Percentiles rank a stretch among this genome's conserved stretches.
Conservation (phyloP, 2,888 invertebrate genomes). For the Bombylius discolor region DNA sequence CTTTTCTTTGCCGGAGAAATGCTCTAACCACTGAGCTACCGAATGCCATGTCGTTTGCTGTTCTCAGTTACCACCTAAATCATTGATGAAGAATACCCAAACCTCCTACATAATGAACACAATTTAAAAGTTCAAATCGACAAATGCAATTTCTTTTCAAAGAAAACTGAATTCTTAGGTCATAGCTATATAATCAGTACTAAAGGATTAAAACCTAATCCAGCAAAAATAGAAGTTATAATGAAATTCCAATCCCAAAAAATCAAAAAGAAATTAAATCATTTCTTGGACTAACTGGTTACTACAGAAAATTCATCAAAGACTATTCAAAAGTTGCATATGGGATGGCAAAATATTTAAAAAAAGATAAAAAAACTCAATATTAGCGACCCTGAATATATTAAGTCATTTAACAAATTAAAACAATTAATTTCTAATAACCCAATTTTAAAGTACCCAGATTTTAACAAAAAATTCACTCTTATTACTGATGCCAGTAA, state of each 20-base stretch:
- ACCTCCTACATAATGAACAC: not conserved
- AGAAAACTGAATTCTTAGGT: not conserved
- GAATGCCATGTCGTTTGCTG: too few species aligned
- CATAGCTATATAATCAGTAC: not conserved
- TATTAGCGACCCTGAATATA: not conserved
- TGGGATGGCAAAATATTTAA: not conserved
- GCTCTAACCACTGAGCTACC: too few species aligned
- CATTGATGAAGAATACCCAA: too few species aligned
- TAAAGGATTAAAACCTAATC: not conserved
- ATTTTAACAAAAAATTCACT: not conserved
- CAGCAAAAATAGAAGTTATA: not conserved
- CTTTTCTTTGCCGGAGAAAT: too few species aligned
- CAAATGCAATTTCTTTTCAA: not conserved
- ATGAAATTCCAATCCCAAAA: not conserved
- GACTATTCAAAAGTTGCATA: not conserved
- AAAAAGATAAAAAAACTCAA: not conserved
- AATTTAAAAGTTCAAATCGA: not conserved
- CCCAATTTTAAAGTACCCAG: too few species aligned
- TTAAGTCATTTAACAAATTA: not conserved
- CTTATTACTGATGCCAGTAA: not conserved
- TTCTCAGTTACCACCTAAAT: too few species aligned
- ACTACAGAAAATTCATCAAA: not conserved
- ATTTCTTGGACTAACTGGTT: not conserved
- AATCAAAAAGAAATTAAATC: not conserved
- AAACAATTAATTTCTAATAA: not conserved